Evolutionary conservation across 2,113 vertebrate genomes (phyloP).

Genomic region (Indicator maculatus): DNA sequence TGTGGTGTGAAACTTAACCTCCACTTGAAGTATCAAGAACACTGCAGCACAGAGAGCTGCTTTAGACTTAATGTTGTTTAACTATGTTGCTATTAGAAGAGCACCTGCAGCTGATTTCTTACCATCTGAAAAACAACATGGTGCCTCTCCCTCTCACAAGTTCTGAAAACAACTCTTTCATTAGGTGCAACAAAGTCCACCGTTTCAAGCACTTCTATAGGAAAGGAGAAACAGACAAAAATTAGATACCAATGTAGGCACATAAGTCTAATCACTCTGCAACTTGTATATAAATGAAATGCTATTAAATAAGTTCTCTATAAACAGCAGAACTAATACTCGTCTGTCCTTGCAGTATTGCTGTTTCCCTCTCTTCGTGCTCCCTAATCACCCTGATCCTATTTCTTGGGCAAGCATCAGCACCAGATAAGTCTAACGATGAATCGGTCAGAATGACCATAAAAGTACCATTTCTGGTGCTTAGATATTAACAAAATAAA

Average conservation of each 20-base stretch:
- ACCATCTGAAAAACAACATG: conserved; percentile 95
- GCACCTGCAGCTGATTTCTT: not conserved
- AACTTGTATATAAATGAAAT: not conserved
- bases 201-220: conserved; percentile 86
- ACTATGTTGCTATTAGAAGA: not conserved
- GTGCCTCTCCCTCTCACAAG: conserved; percentile 86
- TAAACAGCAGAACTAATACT: not conserved
- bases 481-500: too few species aligned
- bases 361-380: not conserved
- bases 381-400: not conserved
- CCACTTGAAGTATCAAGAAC: not conserved
- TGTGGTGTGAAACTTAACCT: not conserved
- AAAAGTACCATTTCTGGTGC: not conserved
- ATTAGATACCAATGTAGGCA: not conserved
- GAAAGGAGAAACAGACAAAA: conserved; percentile 16
- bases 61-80: not conserved
- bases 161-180: conserved; percentile 93
- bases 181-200: conserved; percentile 94
- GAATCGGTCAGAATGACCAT: not conserved
- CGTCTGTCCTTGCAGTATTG: not conserved
- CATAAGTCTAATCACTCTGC: not conserved
- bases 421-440: not conserved
- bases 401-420: not conserved
- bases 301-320: not conserved
- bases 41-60: not conserved